Conservation (phyloP, 1,140 invertebrate genomes). For the Papilio helenus region DNA sequence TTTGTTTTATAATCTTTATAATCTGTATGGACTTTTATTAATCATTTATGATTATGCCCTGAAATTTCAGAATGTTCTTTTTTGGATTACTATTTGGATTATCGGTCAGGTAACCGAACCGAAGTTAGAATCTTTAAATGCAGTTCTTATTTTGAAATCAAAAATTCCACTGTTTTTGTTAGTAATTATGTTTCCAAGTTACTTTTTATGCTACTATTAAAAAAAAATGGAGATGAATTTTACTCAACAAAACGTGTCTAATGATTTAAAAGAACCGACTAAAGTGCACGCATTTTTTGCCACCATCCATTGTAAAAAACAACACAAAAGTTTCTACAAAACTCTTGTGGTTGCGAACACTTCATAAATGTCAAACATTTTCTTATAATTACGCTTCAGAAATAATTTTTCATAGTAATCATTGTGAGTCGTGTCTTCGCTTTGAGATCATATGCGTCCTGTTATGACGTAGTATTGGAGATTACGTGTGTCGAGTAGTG, state of each 20-base stretch:
- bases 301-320: conserved; percentile 6
- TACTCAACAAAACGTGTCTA: conserved; percentile 15
- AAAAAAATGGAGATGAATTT: not conserved
- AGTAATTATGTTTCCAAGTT: not conserved
- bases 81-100: not conserved
- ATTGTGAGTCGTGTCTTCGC: not conserved
- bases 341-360: not conserved
- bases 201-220: not conserved
- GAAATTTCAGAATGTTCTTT: not conserved
- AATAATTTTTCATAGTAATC: not conserved
- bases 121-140: not conserved
- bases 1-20: too few relatives aligned
- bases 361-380: conserved; percentile 19
- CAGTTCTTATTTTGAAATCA: not conserved
- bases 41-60: not conserved
- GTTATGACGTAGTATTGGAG: not conserved
- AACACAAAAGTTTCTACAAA: conserved; percentile 20
- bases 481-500: not conserved
- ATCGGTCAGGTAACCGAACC: too few relatives aligned
- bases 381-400: conserved; percentile 30
- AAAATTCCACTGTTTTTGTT: not conserved
- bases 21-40: too few relatives aligned
- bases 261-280: conserved; percentile 7
- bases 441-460: not conserved
- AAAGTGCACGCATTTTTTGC: conserved; percentile 16